Conservation (phyloP, 2,888 invertebrate species). For the Smittia aterrima region DNA sequence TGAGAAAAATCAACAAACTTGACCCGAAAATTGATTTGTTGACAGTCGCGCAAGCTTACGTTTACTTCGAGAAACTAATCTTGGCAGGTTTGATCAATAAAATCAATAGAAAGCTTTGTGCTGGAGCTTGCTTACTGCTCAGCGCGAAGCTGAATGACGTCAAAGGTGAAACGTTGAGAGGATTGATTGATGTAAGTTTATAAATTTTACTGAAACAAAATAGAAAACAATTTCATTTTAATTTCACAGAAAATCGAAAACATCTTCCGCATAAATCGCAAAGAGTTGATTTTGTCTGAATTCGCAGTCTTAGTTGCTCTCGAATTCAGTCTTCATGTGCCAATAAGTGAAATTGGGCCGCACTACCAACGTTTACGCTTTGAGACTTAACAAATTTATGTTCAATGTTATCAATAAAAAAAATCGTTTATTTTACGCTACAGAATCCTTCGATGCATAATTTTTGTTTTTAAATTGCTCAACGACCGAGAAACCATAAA, state of each 20-base stretch:
- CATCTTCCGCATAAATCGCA: slow-evolving; percentile 83
- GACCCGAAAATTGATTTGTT: slow-evolving; percentile 82
- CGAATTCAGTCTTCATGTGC: slow-evolving; percentile 90
- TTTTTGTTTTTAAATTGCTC: neutral
- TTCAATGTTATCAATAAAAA: no score
- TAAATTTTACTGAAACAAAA: neutral
- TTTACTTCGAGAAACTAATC: slow-evolving; percentile 97
- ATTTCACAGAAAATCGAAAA: slow-evolving; percentile 78
- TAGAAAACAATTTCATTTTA: slow-evolving; percentile 28
- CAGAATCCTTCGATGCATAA: no score
- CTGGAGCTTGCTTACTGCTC: slow-evolving; percentile 89
- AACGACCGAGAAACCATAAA: neutral
- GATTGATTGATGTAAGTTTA: slow-evolving; percentile 76
- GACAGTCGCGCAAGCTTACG: slow-evolving; percentile 93
- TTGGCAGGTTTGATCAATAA: slow-evolving; percentile 90
- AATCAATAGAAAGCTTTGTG: slow-evolving; percentile 91
- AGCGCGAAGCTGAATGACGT: slow-evolving; percentile 97
- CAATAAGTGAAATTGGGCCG: slow-evolving; percentile 87
- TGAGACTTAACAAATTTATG: slow-evolving; percentile 14
- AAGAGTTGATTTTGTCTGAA: slow-evolving; percentile 87
- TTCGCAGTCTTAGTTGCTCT: slow-evolving; percentile 92
- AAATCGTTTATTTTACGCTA: no score
- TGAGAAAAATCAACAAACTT: slow-evolving; percentile 85
- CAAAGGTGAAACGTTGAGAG: slow-evolving; percentile 82
- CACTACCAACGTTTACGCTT: slow-evolving; percentile 82